Evolutionary conservation across 2,113 vertebrate genomes (phyloP), one percentile per base, ranked within the genome.

Genomic region (Nycticebus coucang): DNA sequence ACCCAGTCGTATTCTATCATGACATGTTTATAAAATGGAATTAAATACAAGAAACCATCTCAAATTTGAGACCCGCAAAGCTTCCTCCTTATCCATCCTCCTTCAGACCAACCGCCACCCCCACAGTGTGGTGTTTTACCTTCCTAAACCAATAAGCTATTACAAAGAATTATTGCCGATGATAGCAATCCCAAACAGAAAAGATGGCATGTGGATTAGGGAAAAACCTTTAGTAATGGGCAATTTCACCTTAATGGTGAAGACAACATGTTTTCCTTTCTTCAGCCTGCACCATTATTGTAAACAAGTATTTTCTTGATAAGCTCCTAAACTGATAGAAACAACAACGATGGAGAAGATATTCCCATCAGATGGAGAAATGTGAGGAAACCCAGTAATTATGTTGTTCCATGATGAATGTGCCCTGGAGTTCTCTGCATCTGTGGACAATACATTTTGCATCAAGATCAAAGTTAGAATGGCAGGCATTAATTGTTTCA

Each of bases 91-190:
- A 21, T 26, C 64, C 75, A 66, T 89, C 15, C 30, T 89, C 37
- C 68, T 92, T 62, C 64, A 71, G 62, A 45, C 59, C 82, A 75
- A 22, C 41, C 71, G 24, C 53, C 33, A 11, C 9, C 66, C 15
- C 26, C 77, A 30, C 37, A 82, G 79, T 90, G 84, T 62, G 37
- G 68, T 35, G 50, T 91, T 95, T 96, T 96, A 96, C 86, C 93
- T 71, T 77, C 89, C 78, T 90, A 89, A 97, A 97, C 85, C 55
- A 78, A 96, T 96, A 96, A 93, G 81, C 88, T 95, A 59, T 96
- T 96, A 95, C 66, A 94, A 96, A 93, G 75, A 97, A 95, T 93
- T 97, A 94, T 90, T 97, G 88, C 94, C 21, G 83, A 83, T 93
- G 97, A 89, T 86, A 94, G 87, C 89, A 94, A 88, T 89, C 95